These are phyloP conservation scores for Ctenicera cuprea DNA, from an alignment of 2,888 invertebrate genomes.

Conservation along the genomic window DNA sequence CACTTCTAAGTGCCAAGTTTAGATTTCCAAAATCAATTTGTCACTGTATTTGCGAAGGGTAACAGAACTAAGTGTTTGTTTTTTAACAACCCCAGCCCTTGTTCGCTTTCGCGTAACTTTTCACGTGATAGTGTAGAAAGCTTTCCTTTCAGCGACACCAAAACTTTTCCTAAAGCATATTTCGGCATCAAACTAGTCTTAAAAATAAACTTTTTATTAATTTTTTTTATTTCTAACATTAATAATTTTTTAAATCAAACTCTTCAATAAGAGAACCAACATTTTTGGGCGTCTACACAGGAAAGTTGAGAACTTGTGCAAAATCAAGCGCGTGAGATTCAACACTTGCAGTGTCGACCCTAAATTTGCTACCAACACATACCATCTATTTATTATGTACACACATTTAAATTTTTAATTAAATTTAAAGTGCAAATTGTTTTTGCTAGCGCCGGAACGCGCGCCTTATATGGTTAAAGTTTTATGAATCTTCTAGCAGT, in stretches of 20 bases:
- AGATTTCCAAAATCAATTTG: constrained; percentile 43
- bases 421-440: constrained; percentile 27
- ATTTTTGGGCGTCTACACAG: background rate
- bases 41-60: constrained; percentile 38
- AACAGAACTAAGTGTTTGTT: constrained; percentile 36
- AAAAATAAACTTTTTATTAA: no score
- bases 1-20: background rate
- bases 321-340: constrained; percentile 10
- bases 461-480: background rate
- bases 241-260: no score
- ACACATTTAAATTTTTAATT: constrained; percentile 32
- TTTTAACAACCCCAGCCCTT: constrained; percentile 35
- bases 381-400: constrained; percentile 22
- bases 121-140: constrained; percentile 33
- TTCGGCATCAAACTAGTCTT: no score
- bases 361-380: constrained; percentile 16
- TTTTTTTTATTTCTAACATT: background rate
- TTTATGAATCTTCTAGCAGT: background rate
- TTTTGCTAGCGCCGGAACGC: constrained; percentile 1
- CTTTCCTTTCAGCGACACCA: constrained; percentile 16
- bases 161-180: background rate
- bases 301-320: constrained; percentile 19
- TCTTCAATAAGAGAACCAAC: no score
- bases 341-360: constrained; percentile 20
- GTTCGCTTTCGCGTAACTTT: constrained; percentile 36